A percentile compares a stretch with the other conserved stretches of the same genome.
Conservation (phyloP, 2,797 vertebrate genomes). For the Aeoliscus strigatus region DNA sequence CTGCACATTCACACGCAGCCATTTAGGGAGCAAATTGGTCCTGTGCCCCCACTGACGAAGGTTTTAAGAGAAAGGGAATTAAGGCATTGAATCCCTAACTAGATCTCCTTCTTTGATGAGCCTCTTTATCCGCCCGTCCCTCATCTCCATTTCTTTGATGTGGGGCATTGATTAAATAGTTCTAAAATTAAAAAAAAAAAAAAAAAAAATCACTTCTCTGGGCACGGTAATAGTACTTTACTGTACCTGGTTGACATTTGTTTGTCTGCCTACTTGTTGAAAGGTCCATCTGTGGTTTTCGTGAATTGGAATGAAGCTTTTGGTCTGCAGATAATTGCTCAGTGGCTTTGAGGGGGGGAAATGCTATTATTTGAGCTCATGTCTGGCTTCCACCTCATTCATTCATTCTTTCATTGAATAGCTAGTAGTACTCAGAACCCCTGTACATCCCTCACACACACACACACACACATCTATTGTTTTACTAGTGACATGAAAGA, state of each 20-base stretch:
- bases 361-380: conserved; percentile 65
- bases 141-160: conserved; percentile 77
- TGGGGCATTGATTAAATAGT: conserved; percentile 76
- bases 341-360: conserved; percentile 58
- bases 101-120: conserved; percentile 77
- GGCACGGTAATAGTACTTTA: conserved; percentile 72
- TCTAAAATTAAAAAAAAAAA: conserved; percentile 77
- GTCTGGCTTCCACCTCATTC: conserved; percentile 65
- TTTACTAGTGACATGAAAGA: conserved; percentile 58
- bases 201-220: conserved; percentile 69
- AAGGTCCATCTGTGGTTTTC: conserved; percentile 65
- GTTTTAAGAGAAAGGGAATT: conserved; percentile 76
- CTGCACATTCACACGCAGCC: conserved; percentile 72
- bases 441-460: no score
- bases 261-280: conserved; percentile 65
- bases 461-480: no score
- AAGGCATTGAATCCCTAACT: conserved; percentile 72
- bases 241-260: conserved; percentile 68
- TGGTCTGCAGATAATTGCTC: conserved; percentile 63
- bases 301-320: conserved; percentile 73
- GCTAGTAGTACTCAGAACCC: conserved; percentile 48
- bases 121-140: conserved; percentile 72
- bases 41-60: conserved; percentile 69
- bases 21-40: conserved; percentile 79
- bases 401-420: conserved; percentile 70